Evolutionary conservation across 2,797 vertebrate species (phyloP).

Genomic region (Taeniopygia guttata): DNA sequence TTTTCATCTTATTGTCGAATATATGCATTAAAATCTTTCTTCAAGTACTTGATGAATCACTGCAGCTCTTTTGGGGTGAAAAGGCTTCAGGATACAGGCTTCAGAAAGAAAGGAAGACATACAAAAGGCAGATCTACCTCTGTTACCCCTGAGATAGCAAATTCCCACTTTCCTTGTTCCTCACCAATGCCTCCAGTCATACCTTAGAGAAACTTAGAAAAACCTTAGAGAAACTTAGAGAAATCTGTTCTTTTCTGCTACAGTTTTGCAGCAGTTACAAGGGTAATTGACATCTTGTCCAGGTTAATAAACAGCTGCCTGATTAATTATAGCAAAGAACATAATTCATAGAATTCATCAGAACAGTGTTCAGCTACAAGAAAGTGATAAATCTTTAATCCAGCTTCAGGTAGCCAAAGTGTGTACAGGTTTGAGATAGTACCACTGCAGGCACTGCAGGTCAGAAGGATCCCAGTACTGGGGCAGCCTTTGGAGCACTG

Average conservation of each 20-base stretch:
- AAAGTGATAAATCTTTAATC: background rate
- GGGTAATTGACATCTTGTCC: background rate
- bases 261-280: background rate
- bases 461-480: background rate
- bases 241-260: background rate
- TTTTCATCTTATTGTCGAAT: background rate
- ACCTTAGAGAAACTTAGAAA: background rate
- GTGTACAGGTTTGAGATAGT: background rate
- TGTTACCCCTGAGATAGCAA: background rate
- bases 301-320: conserved; percentile 3
- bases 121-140: background rate
- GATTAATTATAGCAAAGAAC: background rate
- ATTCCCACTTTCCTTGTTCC: background rate
- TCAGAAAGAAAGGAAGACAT: background rate
- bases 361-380: background rate
- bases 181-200: background rate
- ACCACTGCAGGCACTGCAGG: background rate
- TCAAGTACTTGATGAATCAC: background rate
- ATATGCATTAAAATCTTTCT: background rate
- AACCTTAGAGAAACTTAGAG: background rate
- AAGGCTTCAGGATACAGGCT: background rate
- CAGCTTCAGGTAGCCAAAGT: background rate
- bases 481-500: background rate
- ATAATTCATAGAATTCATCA: background rate
- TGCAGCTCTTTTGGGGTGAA: background rate